phyloP scores from a whole-genome alignment of 2,113 vertebrate genomes.

The Callithrix jacchus region DNA sequence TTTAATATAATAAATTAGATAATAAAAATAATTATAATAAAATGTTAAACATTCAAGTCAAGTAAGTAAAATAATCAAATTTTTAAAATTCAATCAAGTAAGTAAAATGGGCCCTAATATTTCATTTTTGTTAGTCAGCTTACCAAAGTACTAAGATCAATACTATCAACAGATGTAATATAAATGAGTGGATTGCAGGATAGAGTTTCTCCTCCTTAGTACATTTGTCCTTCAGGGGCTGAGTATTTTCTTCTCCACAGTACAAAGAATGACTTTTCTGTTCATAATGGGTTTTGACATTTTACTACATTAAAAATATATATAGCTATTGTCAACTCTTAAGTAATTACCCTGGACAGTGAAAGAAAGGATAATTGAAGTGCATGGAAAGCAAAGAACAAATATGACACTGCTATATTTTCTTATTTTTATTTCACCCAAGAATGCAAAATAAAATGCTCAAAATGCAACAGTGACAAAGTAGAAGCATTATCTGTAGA shows the following conservation, averaged over 20 bases:
- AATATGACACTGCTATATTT: neutral
- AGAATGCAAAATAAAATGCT: neutral
- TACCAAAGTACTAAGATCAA: neutral
- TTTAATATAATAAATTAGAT: neutral
- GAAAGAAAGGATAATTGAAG: neutral
- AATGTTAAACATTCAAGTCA: neutral
- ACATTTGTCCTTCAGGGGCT: neutral
- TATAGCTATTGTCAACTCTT: neutral
- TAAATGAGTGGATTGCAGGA: neutral
- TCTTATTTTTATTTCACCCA: neutral
- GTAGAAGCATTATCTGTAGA: neutral
- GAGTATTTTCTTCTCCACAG: neutral
- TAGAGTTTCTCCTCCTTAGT: neutral
- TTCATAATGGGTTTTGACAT: neutral
- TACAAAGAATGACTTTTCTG: neutral
- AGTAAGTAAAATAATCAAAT: neutral
- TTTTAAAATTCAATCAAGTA: neutral
- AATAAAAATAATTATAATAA: neutral
- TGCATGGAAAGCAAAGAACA: neutral
- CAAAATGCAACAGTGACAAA: neutral
- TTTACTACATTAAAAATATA: neutral
- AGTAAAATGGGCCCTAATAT: neutral
- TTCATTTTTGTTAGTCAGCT: neutral
- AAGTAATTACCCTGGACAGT: neutral
- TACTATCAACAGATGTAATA: neutral